Evolutionary conservation across 2,797 vertebrate genomes (phyloP).

Genomic region (Naso thynnoides): DNA sequence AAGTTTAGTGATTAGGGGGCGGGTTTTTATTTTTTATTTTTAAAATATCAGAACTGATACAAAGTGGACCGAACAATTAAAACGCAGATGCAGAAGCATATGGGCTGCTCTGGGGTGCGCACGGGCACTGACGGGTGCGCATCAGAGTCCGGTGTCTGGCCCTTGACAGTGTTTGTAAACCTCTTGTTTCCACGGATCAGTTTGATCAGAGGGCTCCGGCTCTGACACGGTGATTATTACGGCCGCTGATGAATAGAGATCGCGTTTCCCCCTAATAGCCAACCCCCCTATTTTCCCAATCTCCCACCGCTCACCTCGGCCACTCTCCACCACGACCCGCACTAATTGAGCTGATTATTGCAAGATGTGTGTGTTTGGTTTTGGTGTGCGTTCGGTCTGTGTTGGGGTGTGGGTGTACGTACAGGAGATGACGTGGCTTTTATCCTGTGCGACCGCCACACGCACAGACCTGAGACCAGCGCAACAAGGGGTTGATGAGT

Average conservation of each 20-base stretch:
- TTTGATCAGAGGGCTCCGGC: conserved; percentile 84
- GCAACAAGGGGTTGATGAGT: conserved; percentile 78
- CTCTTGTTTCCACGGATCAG: conserved; percentile 89
- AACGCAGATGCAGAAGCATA: conserved; percentile 16
- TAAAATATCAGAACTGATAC: background rate
- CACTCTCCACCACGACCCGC: conserved; percentile 89
- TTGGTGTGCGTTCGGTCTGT: conserved; percentile 49
- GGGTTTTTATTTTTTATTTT: too few relatives aligned
- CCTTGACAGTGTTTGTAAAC: conserved; percentile 93
- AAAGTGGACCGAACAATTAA: background rate
- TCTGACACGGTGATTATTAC: conserved; percentile 86
- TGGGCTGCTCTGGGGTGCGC: conserved; percentile 41
- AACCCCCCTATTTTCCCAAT: conserved; percentile 91
- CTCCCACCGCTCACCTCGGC: conserved; percentile 91
- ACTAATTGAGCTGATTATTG: conserved; percentile 95
- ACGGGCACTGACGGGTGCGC: conserved; percentile 74
- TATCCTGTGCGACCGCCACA: conserved; percentile 49
- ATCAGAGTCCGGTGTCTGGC: conserved; percentile 80
- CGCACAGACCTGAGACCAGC: conserved; percentile 69
- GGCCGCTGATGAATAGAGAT: conserved; percentile 92
- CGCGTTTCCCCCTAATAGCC: conserved; percentile 93
- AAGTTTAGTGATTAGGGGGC: background rate
- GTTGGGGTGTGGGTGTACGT: conserved; percentile 3
- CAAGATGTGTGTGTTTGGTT: conserved; percentile 87
- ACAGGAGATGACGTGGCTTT: conserved; percentile 49